These are phyloP conservation scores for Cosmia trapezina DNA, from an alignment of 2,888 invertebrate species.

Conservation along the genomic window DNA sequence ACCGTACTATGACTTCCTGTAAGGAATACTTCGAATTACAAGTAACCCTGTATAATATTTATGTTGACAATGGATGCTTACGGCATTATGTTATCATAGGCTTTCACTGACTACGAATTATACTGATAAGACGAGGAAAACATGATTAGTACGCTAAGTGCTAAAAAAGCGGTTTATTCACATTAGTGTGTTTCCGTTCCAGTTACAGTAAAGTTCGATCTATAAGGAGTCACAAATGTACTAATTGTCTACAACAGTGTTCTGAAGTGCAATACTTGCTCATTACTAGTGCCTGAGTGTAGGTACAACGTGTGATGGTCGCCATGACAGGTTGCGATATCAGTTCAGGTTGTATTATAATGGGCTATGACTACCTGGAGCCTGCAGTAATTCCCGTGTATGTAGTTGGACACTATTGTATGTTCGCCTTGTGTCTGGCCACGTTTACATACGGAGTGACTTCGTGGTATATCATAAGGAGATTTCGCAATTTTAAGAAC, in stretches of 20 bases:
- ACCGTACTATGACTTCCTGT: too few relatives aligned
- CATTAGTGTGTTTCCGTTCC: slow-evolving; percentile 4
- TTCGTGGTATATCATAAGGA: slow-evolving; percentile 34
- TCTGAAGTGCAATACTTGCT: background rate
- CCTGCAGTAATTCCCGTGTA: background rate
- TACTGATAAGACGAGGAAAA: slow-evolving; percentile 19
- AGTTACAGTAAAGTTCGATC: slow-evolving; percentile 1
- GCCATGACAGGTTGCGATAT: background rate
- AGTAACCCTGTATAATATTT: too few relatives aligned
- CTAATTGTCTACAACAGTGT: background rate
- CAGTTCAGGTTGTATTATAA: background rate
- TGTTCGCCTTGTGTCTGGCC: slow-evolving; percentile 1
- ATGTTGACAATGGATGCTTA: too few relatives aligned
- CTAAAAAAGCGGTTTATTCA: background rate
- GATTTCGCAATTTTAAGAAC: slow-evolving; percentile 31
- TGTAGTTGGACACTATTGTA: slow-evolving; percentile 4
- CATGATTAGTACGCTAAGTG: slow-evolving; percentile 8
- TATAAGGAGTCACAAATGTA: background rate
- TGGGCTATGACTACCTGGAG: background rate
- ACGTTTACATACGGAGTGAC: slow-evolving; percentile 31
- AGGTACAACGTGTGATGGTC: background rate
- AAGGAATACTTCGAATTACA: too few relatives aligned
- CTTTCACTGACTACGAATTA: slow-evolving; percentile 7
- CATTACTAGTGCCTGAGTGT: background rate
- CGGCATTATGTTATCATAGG: background rate